Evolutionary conservation across 1,140 invertebrate species (phyloP), one percentile per base, ranked within the genome.

Genomic region (Drosophila jambulina): DNA sequence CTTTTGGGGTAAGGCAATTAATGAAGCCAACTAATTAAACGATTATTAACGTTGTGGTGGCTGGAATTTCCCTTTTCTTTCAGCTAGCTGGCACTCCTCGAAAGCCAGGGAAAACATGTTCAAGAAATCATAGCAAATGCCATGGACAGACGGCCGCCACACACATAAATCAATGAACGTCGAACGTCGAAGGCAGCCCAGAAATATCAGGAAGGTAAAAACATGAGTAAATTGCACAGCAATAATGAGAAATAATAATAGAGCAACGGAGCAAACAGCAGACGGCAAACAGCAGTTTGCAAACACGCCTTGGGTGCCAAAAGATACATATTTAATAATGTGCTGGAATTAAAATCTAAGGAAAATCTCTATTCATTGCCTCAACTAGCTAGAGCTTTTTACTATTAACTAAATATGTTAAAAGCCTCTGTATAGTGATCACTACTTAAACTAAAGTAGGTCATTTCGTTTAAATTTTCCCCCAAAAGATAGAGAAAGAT

Each of bases 241-340:
- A 68, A 69, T 68, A 77, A 68, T 60, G 36, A 32, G 21, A 60
- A 67, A 77, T 77, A 77, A 77, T 77, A 59, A 56, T 46, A 76
- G 54, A 60, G 12, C 21, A 58, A 12, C 27, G 32, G 40, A 42
- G 68, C 29, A 54, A 45, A 56, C 51, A 53, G 36, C 40, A 43
- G 32, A 53, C 46, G n/a, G 21, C 46, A 60, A 61, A 36, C 43
- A 40, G 13, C 38, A 40, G 54, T 75, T 45, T 49, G 32, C 32
- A 43, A 45, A 38, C 62, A 42, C 74, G 49, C 72, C 75, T 68
- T 49, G 13, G 8, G 29, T 29, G 27, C 13, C 34, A 19, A 40
- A 40, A 59, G 21, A 40, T 46, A 45, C 21, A 67, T 34, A 72
- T 34, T 72, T 34, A 53, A 76, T 76, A 49, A 43, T 9, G 62